phyloP scores from a whole-genome alignment of 1,140 invertebrate species.

The Drosophila willistoni region DNA sequence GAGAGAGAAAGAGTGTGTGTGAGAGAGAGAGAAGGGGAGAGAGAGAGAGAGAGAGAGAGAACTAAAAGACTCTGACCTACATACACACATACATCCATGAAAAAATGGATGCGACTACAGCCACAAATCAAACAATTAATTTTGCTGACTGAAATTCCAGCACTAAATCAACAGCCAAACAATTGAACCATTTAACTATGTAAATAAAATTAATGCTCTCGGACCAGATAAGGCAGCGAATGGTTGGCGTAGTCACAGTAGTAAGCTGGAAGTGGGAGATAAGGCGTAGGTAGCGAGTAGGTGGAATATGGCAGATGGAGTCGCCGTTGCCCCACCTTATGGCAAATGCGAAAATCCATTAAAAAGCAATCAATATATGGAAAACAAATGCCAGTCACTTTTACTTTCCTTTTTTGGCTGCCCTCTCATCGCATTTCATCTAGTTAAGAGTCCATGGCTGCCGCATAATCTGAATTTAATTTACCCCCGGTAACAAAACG shows the following conservation, averaged over 20 bases:
- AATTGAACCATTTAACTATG: conserved; percentile 81
- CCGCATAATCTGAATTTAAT: conserved; percentile 72
- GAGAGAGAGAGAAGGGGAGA: conserved; percentile 3
- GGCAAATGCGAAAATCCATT: conserved; percentile 64
- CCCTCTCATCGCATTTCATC: conserved; percentile 49
- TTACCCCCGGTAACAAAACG: conserved; percentile 50
- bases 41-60: neutral
- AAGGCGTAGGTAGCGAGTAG: neutral
- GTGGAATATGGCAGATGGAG: neutral
- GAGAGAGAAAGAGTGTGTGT: neutral
- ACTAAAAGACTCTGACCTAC: conserved; percentile 53
- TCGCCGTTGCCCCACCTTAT: conserved; percentile 41
- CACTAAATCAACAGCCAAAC: conserved; percentile 79
- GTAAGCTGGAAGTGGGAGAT: neutral
- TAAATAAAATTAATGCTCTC: conserved; percentile 75
- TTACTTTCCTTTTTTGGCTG: conserved; percentile 26
- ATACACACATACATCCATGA: conserved; percentile 30
- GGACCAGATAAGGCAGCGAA: conserved; percentile 20
- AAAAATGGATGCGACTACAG: conserved; percentile 25
- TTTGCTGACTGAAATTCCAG: conserved; percentile 76
- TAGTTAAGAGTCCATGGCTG: conserved; percentile 63
- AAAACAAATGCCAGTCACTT: conserved; percentile 78
- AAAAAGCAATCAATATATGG: conserved; percentile 80
- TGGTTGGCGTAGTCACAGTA: too few relatives aligned
- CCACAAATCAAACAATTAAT: conserved; percentile 81